Percentiles rank a stretch among this genome's conserved stretches.
These are phyloP conservation scores for Chrysogorgia sp. DNA, from an alignment of 92 coral and sea anemone species.

Conservation along the genomic window DNA sequence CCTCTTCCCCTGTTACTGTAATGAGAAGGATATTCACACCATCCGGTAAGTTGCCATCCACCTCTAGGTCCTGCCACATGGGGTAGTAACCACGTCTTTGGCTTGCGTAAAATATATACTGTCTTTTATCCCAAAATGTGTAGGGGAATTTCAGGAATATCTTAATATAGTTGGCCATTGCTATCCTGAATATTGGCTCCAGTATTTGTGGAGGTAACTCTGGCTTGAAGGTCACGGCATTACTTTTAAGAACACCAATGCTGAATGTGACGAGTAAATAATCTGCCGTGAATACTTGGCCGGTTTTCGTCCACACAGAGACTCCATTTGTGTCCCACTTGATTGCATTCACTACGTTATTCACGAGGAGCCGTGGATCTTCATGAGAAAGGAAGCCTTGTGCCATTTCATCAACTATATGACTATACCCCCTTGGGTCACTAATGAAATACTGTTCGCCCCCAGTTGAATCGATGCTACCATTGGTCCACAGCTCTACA, in stretches of 20 bases:
- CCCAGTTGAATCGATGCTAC: constrained; percentile 49
- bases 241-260: constrained; percentile 81
- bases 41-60: constrained; percentile 66
- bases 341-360: constrained; percentile 61
- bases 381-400: constrained; percentile 59
- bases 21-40: constrained; percentile 83
- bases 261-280: constrained; percentile 76
- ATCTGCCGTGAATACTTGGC: constrained; percentile 65
- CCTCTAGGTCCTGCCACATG: constrained; percentile 74
- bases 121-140: constrained; percentile 80
- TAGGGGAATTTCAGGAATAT: constrained; percentile 79
- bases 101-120: constrained; percentile 77
- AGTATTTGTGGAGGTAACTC: constrained; percentile 69
- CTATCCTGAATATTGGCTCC: constrained; percentile 74
- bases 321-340: constrained; percentile 60
- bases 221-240: constrained; percentile 60
- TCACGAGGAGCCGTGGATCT: constrained; percentile 67
- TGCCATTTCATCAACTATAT: constrained; percentile 69
- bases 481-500: constrained; percentile 58
- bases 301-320: constrained; percentile 58
- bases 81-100: constrained; percentile 75
- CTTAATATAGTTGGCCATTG: constrained; percentile 83
- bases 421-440: constrained; percentile 69
- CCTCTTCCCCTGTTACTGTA: constrained; percentile 86
- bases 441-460: constrained; percentile 76